Evolutionary conservation across 2,797 vertebrate genomes (phyloP).

Genomic region (Numenius phaeopus): DNA sequence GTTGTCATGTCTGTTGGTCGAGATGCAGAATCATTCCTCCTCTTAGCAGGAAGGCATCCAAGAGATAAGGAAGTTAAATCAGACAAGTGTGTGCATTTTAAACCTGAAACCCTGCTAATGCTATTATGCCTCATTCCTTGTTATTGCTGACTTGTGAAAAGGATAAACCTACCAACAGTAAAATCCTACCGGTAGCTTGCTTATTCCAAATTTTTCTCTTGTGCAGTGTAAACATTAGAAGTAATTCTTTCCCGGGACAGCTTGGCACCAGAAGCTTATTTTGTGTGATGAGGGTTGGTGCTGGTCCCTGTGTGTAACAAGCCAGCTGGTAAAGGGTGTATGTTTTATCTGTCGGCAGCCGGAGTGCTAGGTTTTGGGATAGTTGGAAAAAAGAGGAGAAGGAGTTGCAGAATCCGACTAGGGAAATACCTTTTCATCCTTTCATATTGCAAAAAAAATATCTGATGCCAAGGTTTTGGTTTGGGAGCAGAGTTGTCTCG

Average conservation of each 20-base stretch:
- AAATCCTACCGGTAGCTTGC: background rate
- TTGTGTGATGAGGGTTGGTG: background rate
- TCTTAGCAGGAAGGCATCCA: background rate
- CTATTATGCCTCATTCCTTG: background rate
- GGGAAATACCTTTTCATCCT: background rate
- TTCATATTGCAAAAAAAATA: background rate
- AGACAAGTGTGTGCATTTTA: background rate
- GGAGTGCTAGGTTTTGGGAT: background rate
- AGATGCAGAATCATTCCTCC: background rate
- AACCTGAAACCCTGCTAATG: background rate
- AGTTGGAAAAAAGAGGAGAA: background rate
- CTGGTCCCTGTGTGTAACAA: background rate
- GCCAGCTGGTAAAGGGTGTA: background rate
- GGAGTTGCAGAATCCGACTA: background rate
- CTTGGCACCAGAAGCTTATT: background rate
- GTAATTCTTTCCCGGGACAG: background rate
- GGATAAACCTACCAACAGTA: background rate
- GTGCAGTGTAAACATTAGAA: background rate
- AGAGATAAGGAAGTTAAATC: conserved; percentile 4
- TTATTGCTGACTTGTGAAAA: conserved; percentile 9
- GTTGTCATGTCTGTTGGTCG: background rate
- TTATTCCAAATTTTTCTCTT: background rate
- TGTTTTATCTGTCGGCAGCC: background rate
- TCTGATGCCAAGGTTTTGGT: background rate
- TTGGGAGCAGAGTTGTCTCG: background rate